These are phyloP conservation scores for Melieria crassipennis DNA, from an alignment of 2,888 invertebrate genomes.

Conservation along the genomic window DNA sequence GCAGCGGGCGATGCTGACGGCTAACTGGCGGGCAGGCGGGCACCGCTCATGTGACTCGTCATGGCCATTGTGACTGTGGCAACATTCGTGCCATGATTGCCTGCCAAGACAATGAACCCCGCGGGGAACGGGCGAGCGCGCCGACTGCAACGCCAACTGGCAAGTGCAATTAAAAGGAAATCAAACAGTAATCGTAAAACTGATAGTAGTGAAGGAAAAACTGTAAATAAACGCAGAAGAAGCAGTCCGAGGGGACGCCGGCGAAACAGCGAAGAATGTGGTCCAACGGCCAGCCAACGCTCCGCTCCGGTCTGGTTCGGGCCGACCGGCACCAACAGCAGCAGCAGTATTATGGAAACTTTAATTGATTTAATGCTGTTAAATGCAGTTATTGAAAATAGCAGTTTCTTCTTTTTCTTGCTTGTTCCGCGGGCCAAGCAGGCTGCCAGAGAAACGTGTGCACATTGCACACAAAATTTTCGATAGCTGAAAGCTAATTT, in stretches of 20 bases:
- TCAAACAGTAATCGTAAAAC: constrained; percentile 6
- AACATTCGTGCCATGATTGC: no score
- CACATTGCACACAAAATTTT: no score
- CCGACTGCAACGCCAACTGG: no score
- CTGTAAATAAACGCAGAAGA: background rate
- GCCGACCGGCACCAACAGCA: background rate
- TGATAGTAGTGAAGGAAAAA: background rate
- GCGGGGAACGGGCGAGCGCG: no score
- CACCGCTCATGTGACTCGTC: no score
- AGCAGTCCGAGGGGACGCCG: background rate
- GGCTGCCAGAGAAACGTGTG: constrained; percentile 22
- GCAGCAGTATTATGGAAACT: constrained; percentile 11
- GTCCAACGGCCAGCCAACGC: no score
- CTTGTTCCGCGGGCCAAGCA: constrained; percentile 51
- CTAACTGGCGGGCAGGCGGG: no score
- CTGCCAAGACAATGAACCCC: no score
- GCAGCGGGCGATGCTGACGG: no score
- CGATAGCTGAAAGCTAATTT: background rate
- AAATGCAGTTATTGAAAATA: constrained; percentile 51
- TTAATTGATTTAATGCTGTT: constrained; percentile 17
- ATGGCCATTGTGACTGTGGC: no score
- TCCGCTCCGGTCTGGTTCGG: no score
- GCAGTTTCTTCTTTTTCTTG: constrained; percentile 15
- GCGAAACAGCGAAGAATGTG: no score
- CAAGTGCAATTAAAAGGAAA: constrained; percentile 7